Percentiles rank a stretch among this genome's conserved stretches.
phyloP scores from a whole-genome alignment of 2,797 vertebrate genomes.

The Intellagama lesueurii region DNA sequence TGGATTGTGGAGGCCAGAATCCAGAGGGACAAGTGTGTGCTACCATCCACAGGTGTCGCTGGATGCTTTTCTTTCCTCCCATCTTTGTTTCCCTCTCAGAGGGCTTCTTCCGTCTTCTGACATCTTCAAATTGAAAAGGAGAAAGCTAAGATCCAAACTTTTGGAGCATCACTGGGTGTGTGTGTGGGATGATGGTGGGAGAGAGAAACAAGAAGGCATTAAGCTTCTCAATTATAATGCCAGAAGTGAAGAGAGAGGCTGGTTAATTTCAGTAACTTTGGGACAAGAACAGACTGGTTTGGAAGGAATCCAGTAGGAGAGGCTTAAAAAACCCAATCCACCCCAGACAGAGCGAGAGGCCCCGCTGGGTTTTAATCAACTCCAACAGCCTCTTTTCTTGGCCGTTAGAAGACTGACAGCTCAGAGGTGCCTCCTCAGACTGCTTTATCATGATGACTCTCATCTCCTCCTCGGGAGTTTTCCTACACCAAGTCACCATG shows the following conservation, averaged over 20 bases:
- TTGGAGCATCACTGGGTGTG: no score
- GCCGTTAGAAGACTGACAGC: not conserved
- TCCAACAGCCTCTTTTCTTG: not conserved
- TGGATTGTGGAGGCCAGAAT: not conserved
- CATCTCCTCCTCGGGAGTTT: not conserved
- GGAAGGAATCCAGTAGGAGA: constrained; percentile 15
- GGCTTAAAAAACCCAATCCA: not conserved
- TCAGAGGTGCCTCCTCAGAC: not conserved
- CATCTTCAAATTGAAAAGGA: not conserved
- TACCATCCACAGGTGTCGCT: not conserved
- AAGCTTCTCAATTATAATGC: not conserved
- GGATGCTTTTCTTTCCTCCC: not conserved
- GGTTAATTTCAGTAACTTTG: not conserved
- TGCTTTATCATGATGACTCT: not conserved
- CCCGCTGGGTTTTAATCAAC: not conserved
- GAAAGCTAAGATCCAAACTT: not conserved
- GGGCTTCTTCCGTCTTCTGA: no score
- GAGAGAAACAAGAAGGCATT: not conserved
- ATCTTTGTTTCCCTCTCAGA: not conserved
- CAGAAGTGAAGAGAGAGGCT: not conserved
- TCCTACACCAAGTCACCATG: not conserved
- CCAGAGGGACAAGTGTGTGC: no score
- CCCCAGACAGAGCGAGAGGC: constrained; percentile 1
- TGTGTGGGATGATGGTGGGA: not conserved
- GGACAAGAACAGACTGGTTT: not conserved